Evolutionary conservation across 1,140 invertebrate genomes (phyloP).

Genomic region (Drosophila bocki): DNA sequence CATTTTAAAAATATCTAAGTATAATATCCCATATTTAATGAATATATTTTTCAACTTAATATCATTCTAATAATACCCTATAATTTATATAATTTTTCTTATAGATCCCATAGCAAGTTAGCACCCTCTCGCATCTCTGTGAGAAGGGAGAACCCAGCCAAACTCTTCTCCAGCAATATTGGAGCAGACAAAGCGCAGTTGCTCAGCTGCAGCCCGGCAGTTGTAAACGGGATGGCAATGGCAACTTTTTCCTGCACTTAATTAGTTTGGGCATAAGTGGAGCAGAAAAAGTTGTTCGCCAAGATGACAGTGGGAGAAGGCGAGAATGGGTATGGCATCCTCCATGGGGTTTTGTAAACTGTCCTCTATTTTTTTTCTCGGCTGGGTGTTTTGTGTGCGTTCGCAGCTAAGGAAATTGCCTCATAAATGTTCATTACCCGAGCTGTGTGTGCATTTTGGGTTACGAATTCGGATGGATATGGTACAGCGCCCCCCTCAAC

Average conservation of each 20-base stretch:
- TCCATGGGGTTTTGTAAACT: constrained; percentile 63
- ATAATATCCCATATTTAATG: background rate
- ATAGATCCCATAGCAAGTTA: background rate
- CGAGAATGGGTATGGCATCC: background rate
- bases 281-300: constrained; percentile 77
- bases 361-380: constrained; percentile 25
- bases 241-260: constrained; percentile 83
- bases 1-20: background rate
- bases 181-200: constrained; percentile 50
- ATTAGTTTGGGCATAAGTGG: constrained; percentile 84
- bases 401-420: constrained; percentile 77
- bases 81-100: background rate
- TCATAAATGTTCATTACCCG: constrained; percentile 83
- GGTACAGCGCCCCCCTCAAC: constrained; percentile 17
- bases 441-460: constrained; percentile 27
- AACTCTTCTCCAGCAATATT: constrained; percentile 15
- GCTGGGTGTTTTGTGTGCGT: constrained; percentile 32
- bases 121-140: constrained; percentile 1
- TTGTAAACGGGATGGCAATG: constrained; percentile 74
- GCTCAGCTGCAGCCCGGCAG: constrained; percentile 46
- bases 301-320: constrained; percentile 33
- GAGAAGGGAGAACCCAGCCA: background rate
- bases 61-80: background rate
- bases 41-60: background rate
- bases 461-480: constrained; percentile 41